phyloP scores from a whole-genome alignment of 2,797 vertebrate species.

The Sebastes kiyomatsui region DNA sequence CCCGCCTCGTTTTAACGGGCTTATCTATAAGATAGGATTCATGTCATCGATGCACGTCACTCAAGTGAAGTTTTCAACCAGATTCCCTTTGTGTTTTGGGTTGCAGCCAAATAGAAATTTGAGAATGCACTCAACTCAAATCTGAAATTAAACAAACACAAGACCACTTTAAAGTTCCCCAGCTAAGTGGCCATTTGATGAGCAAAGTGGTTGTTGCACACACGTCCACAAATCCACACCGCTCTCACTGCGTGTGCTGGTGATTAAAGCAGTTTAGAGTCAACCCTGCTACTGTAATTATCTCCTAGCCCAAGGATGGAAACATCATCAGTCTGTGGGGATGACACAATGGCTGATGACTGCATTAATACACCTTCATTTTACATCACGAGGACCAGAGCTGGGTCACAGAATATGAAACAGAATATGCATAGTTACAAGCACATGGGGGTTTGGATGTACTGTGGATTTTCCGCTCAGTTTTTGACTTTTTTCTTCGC shows the following conservation, averaged over 20 bases:
- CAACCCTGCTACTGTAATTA: conserved; percentile 45
- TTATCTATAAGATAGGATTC: background rate
- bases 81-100: conserved; percentile 11
- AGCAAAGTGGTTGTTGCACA: conserved; percentile 19
- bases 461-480: background rate
- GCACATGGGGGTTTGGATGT: background rate
- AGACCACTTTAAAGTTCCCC: conserved; percentile 19
- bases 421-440: background rate
- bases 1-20: background rate
- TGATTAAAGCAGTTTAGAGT: conserved; percentile 29
- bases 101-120: conserved; percentile 37
- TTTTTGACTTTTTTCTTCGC: background rate
- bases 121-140: conserved; percentile 25
- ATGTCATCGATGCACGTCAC: background rate
- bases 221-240: conserved; percentile 6
- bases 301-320: conserved; percentile 36
- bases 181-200: conserved; percentile 19
- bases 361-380: conserved; percentile 42
- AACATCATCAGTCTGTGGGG: conserved; percentile 36
- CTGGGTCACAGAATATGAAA: background rate
- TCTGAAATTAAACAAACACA: conserved; percentile 34
- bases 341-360: conserved; percentile 26
- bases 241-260: background rate
- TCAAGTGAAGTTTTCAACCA: background rate
- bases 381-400: conserved; percentile 9